Conservation (phyloP, 2,797 vertebrate genomes). For the Gymnodraco acuticeps region DNA sequence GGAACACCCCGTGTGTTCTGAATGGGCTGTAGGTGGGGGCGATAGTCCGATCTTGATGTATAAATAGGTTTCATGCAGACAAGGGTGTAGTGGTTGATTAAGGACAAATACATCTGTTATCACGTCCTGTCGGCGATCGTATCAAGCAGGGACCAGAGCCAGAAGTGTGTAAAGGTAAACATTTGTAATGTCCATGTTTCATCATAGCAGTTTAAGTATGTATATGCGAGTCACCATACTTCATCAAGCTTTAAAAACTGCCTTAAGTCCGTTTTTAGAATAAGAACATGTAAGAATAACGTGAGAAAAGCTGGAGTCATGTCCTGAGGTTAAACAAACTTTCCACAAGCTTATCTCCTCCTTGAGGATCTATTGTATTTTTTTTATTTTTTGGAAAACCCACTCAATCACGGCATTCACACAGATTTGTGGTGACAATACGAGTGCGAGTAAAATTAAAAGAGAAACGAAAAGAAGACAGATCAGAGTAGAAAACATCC, state of each 20-base stretch:
- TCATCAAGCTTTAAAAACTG: background rate
- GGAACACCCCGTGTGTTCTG: conserved; percentile 22
- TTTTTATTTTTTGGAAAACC: conserved; percentile 20
- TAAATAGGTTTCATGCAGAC: conserved; percentile 66
- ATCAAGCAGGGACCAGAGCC: background rate
- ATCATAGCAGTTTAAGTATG: conserved; percentile 8
- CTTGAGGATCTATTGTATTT: background rate
- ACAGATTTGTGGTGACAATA: conserved; percentile 11
- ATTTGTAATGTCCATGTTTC: conserved; percentile 3
- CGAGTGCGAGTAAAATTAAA: background rate
- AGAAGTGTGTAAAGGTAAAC: background rate
- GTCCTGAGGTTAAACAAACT: conserved; percentile 56
- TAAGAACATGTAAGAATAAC: background rate
- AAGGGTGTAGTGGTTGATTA: conserved; percentile 43
- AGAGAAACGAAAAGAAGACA: background rate
- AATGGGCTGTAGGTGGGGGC: conserved; percentile 44
- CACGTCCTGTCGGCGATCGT: conserved; percentile 25
- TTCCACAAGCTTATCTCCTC: conserved; percentile 62
- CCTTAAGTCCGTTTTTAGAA: conserved; percentile 20
- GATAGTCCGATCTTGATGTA: conserved; percentile 69
- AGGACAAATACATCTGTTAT: conserved; percentile 4
- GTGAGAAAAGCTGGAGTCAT: background rate
- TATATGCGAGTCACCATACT: background rate
- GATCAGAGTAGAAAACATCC: background rate
- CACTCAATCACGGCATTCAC: conserved; percentile 15